Percentiles rank a stretch among this genome's conserved stretches.
phyloP scores from a whole-genome alignment of 1,140 invertebrate species.

The Metopolophium dirhodum region DNA sequence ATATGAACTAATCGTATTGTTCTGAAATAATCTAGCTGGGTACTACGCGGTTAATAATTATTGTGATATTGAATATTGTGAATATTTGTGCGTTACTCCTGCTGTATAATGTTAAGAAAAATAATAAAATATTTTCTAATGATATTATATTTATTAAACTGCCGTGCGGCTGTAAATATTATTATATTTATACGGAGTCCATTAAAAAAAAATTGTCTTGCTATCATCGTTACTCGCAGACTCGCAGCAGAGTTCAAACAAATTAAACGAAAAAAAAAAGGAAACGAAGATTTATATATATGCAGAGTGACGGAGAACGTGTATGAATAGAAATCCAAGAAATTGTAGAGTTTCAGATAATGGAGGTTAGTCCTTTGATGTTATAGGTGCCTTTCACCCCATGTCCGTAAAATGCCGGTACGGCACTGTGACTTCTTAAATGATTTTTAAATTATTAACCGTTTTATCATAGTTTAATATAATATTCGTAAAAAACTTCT shows the following conservation, averaged over 20 bases:
- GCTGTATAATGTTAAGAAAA: no score
- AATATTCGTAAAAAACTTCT: neutral
- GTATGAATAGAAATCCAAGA: neutral
- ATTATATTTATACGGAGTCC: neutral
- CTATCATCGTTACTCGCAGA: neutral
- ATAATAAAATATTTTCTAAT: no score
- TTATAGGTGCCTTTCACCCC: neutral
- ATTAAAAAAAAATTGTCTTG: neutral
- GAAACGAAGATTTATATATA: neutral
- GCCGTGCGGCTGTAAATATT: neutral
- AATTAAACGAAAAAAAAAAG: neutral
- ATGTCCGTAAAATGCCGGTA: neutral
- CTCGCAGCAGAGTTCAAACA: neutral
- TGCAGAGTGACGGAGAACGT: neutral
- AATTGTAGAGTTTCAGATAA: neutral
- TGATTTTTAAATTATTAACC: neutral
- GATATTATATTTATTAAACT: neutral
- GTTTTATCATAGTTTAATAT: neutral
- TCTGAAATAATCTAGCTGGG: neutral
- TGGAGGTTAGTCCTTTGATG: neutral
- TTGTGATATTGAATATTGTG: neutral
- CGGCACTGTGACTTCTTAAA: neutral
- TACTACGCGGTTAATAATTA: neutral
- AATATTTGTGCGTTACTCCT: neutral
- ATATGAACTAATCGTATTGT: neutral